Evolutionary conservation across 1,140 invertebrate species (phyloP), one percentile per base, ranked within the genome.

Genomic region (Drosophila navojoa): DNA sequence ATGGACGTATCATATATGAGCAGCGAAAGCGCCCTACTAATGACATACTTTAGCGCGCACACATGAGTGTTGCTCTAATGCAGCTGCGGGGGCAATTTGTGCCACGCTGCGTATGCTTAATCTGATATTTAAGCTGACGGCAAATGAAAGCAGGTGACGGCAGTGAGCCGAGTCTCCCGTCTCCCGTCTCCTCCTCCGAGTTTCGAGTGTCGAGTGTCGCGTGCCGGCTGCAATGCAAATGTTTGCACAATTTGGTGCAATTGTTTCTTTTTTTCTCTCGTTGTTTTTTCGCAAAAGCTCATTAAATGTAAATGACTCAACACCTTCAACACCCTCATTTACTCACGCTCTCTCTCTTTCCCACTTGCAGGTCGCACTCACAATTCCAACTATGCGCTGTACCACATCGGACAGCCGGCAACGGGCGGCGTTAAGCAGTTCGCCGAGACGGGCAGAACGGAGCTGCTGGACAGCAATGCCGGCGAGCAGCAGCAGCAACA

Each of bases 351-450:
- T 38, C 44, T 35, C 5, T 53, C 15, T 49, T 25, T 42, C 38
- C 35, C 61, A 25, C 72, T 42, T 29, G 25, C 73, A 98, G 97
- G 97, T 86, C 95, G 96, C 77, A 97, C 96, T 25, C 97, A 98
- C 92, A 95, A 97, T 90, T 93, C 94, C 69, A 95, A 94, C 16
- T 97, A 96, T 93, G 93, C 94, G 9, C 93, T 98, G 61, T 98
- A 97, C 94, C 94, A 95, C 25, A 93, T 97, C 61, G 97, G 97
- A 2, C 93, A 95, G 60, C 93, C 94, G 32, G 96, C 97, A 1
- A 95, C 96, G 16, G 85, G 94, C 4, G 95, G 96, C 0, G 94
- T 98, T 7, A 95, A 96, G 76, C 94, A 95, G 78, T 97, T 98
- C 90, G 95, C 97, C 9, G 97, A 98, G 92, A 95, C 94, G 35